A percentile compares a stretch with the other conserved stretches of the same genome.
Evolutionary conservation across 2,888 invertebrate genomes (phyloP).

Genomic region (Melieria picta): DNA sequence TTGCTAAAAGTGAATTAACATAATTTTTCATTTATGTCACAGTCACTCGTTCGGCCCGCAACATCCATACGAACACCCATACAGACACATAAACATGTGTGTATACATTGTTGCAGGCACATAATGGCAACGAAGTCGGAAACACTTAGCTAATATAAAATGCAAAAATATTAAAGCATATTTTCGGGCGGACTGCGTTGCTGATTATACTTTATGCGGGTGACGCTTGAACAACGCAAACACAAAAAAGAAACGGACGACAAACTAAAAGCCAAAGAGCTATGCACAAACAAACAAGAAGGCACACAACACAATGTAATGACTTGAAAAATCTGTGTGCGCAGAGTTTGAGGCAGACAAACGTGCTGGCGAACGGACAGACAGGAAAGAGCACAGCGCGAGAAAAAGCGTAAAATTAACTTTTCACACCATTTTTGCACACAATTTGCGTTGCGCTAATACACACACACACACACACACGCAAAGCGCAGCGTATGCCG

Average conservation of each 20-base stretch:
- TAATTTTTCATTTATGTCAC: constrained; percentile 36
- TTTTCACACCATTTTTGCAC: constrained; percentile 31
- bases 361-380: background rate
- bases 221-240: background rate
- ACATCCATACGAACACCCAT: too few relatives aligned
- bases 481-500: background rate
- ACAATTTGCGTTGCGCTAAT: constrained; percentile 14
- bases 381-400: background rate
- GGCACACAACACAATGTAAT: constrained; percentile 1
- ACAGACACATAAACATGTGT: too few relatives aligned
- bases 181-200: constrained; percentile 23
- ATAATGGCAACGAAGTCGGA: background rate
- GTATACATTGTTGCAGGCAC: too few relatives aligned
- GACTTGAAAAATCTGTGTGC: constrained; percentile 11
- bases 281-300: background rate
- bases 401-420: constrained; percentile 18
- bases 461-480: background rate
- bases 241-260: background rate
- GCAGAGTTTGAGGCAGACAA: too few relatives aligned
- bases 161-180: constrained; percentile 30
- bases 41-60: constrained; percentile 15
- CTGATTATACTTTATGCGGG: background rate
- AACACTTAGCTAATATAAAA: constrained; percentile 27
- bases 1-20: constrained; percentile 28
- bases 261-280: background rate